A percentile compares a stretch with the other conserved stretches of the same genome.
These are phyloP conservation scores for Abrostola tripartita DNA, from an alignment of 2,888 invertebrate species.

Conservation along the genomic window DNA sequence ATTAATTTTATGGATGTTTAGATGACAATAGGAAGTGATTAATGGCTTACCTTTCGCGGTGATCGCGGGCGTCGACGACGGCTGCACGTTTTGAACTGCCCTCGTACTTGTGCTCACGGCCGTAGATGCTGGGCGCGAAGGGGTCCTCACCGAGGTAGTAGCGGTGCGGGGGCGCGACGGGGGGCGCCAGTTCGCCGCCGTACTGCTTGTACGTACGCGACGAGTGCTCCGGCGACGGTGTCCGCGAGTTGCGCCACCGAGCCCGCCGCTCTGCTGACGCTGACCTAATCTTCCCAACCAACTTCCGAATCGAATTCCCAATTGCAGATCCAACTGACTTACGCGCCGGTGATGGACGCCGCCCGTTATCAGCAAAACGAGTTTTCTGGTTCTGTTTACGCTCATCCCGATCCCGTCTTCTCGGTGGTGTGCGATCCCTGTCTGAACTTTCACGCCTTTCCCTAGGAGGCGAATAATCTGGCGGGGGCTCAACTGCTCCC, in stretches of 20 bases:
- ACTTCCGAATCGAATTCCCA: slow-evolving; percentile 94
- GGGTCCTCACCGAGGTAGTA: slow-evolving; percentile 96
- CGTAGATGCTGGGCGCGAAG: slow-evolving; percentile 94
- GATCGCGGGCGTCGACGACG: slow-evolving; percentile 80
- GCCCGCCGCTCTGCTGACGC: slow-evolving; percentile 90
- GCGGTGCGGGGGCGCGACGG: slow-evolving; percentile 90
- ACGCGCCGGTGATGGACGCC: slow-evolving; percentile 79
- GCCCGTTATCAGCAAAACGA: slow-evolving; percentile 88
- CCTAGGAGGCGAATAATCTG: slow-evolving; percentile 91
- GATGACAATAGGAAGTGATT: slow-evolving; percentile 37
- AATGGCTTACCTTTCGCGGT: slow-evolving; percentile 83
- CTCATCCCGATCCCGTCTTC: slow-evolving; percentile 84
- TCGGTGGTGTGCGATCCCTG: slow-evolving; percentile 80
- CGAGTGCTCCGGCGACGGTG: slow-evolving; percentile 89
- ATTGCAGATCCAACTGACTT: slow-evolving; percentile 89
- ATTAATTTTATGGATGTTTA: slow-evolving; percentile 42
- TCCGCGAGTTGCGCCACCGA: slow-evolving; percentile 89
- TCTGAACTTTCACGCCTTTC: slow-evolving; percentile 82
- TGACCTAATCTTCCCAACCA: slow-evolving; percentile 94
- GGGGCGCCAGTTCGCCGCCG: slow-evolving; percentile 84
- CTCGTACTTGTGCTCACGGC: slow-evolving; percentile 95
- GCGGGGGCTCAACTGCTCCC: slow-evolving; percentile 90
- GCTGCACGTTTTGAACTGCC: slow-evolving; percentile 87
- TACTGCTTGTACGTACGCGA: slow-evolving; percentile 86
- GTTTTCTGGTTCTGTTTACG: slow-evolving; percentile 91